Evolutionary conservation across 2,888 invertebrate species (phyloP).

Genomic region (Icerya purchasi): DNA sequence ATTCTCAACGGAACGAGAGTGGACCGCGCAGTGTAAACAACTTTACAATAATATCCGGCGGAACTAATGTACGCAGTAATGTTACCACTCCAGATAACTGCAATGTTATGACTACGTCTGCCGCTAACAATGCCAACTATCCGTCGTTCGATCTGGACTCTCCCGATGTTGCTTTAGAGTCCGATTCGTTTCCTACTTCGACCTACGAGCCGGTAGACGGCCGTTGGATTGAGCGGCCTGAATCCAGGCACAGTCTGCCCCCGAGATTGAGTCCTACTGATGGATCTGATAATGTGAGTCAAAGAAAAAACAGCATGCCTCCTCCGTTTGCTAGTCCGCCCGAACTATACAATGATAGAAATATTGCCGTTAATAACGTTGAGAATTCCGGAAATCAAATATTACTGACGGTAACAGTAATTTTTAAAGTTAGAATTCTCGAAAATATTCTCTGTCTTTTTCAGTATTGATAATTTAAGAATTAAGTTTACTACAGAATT

Average conservation of each 20-base stretch:
- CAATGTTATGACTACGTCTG: constrained; percentile 14
- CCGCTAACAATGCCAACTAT: constrained; percentile 27
- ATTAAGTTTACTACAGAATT: too few relatives aligned
- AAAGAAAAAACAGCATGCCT: constrained; percentile 27
- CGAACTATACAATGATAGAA: too few relatives aligned
- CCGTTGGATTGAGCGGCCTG: constrained; percentile 29
- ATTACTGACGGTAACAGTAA: background rate
- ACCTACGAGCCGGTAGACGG: constrained; percentile 29
- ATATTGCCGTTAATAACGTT: background rate
- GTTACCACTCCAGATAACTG: constrained; percentile 9
- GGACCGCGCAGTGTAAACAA: constrained; percentile 17
- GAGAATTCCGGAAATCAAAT: too few relatives aligned
- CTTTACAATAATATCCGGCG: constrained; percentile 20
- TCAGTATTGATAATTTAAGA: too few relatives aligned
- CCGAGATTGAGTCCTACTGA: constrained; percentile 27
- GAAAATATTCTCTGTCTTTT: background rate
- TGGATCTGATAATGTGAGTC: constrained; percentile 29
- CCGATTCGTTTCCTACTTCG: constrained; percentile 40
- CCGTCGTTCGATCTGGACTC: constrained; percentile 21
- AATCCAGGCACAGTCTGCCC: constrained; percentile 37
- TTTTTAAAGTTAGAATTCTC: background rate
- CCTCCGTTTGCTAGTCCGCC: constrained; percentile 26
- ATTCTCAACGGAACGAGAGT: constrained; percentile 9
- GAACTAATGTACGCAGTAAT: constrained; percentile 3
- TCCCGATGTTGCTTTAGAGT: constrained; percentile 36